Evolutionary conservation across 2,113 vertebrate genomes (phyloP).

Genomic region (Pseudopipra pipra): DNA sequence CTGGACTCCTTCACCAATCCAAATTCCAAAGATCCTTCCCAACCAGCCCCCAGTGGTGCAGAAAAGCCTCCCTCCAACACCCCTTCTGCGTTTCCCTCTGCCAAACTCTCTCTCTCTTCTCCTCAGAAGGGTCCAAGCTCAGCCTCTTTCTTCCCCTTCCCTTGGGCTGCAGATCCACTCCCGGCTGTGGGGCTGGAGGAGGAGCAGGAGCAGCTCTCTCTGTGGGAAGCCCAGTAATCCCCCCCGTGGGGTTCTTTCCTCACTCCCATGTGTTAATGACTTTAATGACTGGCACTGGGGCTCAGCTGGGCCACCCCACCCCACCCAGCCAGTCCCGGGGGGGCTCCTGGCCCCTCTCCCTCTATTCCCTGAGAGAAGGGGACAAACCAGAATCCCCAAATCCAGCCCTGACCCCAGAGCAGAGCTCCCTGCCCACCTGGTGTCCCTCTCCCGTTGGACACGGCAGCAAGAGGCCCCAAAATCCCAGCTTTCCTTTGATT

Average conservation of each 20-base stretch:
- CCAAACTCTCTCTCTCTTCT: background rate
- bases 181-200: background rate
- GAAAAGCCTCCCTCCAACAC: background rate
- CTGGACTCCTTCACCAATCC: background rate
- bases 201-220: background rate
- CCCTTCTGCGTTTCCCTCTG: background rate
- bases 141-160: background rate
- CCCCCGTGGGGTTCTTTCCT: background rate
- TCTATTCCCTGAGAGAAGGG: fast-evolving
- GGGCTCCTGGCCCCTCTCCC: background rate
- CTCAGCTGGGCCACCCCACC: background rate
- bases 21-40: background rate
- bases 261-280: background rate
- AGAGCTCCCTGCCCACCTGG: background rate
- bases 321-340: background rate
- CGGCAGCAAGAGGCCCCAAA: background rate
- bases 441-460: background rate
- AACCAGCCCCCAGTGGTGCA: fast-evolving
- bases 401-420: background rate
- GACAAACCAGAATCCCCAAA: background rate
- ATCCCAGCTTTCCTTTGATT: background rate
- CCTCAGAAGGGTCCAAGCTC: background rate
- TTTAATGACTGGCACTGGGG: background rate
- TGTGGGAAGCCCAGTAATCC: background rate
- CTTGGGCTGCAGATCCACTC: background rate